phyloP scores from a whole-genome alignment of 2,888 invertebrate species.

The Agonopterix heracliana region DNA sequence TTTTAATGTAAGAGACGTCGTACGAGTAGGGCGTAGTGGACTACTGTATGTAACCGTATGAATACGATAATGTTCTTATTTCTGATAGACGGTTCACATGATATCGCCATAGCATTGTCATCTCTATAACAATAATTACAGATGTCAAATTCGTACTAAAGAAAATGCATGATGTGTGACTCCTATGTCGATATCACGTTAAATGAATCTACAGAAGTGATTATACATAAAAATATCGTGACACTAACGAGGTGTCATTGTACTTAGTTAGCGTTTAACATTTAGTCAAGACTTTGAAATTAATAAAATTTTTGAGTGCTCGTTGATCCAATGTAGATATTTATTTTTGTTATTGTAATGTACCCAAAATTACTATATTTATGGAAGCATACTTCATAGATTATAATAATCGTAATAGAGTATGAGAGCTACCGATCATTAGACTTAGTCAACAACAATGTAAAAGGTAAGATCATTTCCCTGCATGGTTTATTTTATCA shows the following conservation, averaged over 20 bases:
- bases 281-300: slow-evolving; percentile 63
- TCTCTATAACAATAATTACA: too few species aligned
- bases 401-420: slow-evolving; percentile 42
- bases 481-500: slow-evolving; percentile 27
- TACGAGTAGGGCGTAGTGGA: slow-evolving; percentile 26
- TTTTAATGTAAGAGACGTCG: slow-evolving; percentile 24
- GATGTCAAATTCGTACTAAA: too few species aligned
- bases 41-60: slow-evolving; percentile 19
- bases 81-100: slow-evolving; percentile 6
- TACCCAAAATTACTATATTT: slow-evolving; percentile 68
- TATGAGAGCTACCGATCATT: slow-evolving; percentile 23
- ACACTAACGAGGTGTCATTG: slow-evolving; percentile 47
- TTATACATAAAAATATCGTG: slow-evolving; percentile 15
- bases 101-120: too few species aligned
- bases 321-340: slow-evolving; percentile 74
- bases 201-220: background rate
- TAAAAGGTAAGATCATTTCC: slow-evolving; percentile 16
- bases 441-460: slow-evolving; percentile 20
- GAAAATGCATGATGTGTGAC: too few species aligned
- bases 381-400: slow-evolving; percentile 47
- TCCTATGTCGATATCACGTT: too few species aligned
- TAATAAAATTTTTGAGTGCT: slow-evolving; percentile 59
- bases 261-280: slow-evolving; percentile 70
- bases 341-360: slow-evolving; percentile 75
- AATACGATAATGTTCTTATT: slow-evolving; percentile 7